phyloP scores from a whole-genome alignment of 2,888 invertebrate species.

The Candidula unifasciata region DNA sequence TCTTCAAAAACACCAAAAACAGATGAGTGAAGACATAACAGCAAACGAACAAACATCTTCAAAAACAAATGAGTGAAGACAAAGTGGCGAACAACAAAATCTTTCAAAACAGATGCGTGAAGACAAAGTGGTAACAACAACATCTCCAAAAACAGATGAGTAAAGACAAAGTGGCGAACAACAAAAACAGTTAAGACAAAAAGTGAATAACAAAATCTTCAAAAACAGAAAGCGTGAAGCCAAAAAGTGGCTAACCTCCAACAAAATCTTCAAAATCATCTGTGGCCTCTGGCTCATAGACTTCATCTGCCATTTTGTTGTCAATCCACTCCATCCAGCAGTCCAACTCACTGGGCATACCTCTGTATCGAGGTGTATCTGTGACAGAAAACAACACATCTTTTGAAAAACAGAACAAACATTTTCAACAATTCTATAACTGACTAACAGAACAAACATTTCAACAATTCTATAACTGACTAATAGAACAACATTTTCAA shows the following conservation, averaged over 20 bases:
- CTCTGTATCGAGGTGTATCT: conserved; percentile 76
- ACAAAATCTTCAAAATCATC: conserved; percentile 75
- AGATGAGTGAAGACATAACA: too few relatives aligned
- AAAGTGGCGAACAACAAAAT: too few relatives aligned
- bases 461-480: too few relatives aligned
- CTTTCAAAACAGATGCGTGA: too few relatives aligned
- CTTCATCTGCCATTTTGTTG: conserved; percentile 75
- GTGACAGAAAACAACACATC: conserved; percentile 41
- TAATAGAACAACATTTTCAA: too few relatives aligned
- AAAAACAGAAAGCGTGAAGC: too few relatives aligned
- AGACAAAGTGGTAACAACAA: too few relatives aligned
- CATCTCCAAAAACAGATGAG: too few relatives aligned
- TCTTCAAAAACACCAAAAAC: not conserved
- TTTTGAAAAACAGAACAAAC: not conserved
- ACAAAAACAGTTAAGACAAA: not conserved
- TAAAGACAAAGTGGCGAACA: not conserved
- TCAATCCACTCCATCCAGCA: conserved; percentile 79
- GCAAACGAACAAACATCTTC: too few relatives aligned
- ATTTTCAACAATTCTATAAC: not conserved
- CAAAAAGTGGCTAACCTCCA: conserved; percentile 66
- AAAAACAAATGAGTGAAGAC: too few relatives aligned
- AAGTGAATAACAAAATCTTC: too few relatives aligned
- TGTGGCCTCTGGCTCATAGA: conserved; percentile 67
- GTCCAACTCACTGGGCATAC: conserved; percentile 76
- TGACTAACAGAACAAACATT: too few relatives aligned